Percentiles rank a stretch among this genome's conserved stretches.
These are phyloP conservation scores for Bombus picipes DNA, from an alignment of 1,140 invertebrate species.

Conservation along the genomic window DNA sequence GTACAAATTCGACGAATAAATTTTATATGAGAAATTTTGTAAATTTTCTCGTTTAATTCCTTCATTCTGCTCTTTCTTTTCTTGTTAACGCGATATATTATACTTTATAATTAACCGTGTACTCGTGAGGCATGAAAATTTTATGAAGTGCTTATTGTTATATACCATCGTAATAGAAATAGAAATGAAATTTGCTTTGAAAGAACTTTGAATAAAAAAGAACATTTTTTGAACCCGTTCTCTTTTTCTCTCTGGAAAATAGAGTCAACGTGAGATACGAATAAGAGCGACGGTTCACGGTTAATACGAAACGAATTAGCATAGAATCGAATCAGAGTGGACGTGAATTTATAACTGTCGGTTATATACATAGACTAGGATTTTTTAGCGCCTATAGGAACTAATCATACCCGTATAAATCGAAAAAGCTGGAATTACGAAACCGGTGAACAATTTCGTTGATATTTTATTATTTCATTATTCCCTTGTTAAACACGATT, in stretches of 20 bases:
- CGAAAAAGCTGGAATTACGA: slow-evolving; percentile 10
- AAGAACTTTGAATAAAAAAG: background rate
- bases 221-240: background rate
- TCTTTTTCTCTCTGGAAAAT: background rate
- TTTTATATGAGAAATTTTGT: background rate
- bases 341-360: background rate
- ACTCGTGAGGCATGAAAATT: background rate
- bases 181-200: background rate
- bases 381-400: background rate
- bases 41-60: too few species aligned
- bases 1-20: background rate
- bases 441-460: background rate
- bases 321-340: slow-evolving; percentile 2
- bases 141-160: background rate
- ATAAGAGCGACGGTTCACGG: background rate
- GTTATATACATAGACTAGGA: slow-evolving; percentile 7
- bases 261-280: background rate
- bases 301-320: slow-evolving; percentile 1
- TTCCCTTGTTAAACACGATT: background rate
- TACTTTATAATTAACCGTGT: background rate
- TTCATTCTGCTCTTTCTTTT: background rate
- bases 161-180: background rate
- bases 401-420: slow-evolving; percentile 9
- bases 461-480: background rate
- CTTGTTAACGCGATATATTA: background rate